phyloP scores from a whole-genome alignment of 2,797 vertebrate species.

The Zalophus californianus region DNA sequence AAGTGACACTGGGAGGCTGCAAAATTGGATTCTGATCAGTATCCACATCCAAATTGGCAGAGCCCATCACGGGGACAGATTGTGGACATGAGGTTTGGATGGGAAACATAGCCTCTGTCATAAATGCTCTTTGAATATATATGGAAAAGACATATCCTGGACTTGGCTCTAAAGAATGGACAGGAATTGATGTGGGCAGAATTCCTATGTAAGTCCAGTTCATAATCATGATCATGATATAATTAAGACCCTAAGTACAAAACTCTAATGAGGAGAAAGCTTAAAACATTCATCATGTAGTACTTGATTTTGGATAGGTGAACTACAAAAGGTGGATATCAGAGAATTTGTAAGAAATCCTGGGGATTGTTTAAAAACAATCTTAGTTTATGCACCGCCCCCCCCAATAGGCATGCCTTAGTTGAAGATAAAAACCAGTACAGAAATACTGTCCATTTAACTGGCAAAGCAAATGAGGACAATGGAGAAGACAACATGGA shows the following conservation, averaged over 20 bases:
- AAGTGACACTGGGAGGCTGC: background rate
- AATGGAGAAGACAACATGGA: background rate
- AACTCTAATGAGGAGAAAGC: background rate
- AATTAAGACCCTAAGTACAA: slow-evolving; percentile 38
- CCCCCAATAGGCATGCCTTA: background rate
- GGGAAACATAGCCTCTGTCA: background rate
- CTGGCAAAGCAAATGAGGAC: background rate
- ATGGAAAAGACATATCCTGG: slow-evolving; percentile 21
- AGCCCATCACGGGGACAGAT: background rate
- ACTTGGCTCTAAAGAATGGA: slow-evolving; percentile 7
- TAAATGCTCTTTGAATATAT: background rate
- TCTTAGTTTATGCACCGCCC: background rate
- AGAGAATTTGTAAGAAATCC: background rate
- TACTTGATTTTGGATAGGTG: background rate
- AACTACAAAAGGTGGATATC: background rate
- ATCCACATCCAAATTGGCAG: background rate
- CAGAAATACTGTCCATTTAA: background rate
- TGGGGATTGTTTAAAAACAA: background rate
- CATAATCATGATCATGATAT: background rate
- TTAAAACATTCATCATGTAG: slow-evolving; percentile 5
- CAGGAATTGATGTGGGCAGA: background rate
- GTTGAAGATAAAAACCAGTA: background rate
- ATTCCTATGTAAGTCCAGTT: background rate
- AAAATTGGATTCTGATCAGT: background rate
- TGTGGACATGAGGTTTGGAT: slow-evolving; percentile 26